Percentiles rank a stretch among this genome's conserved stretches.
These are phyloP conservation scores for Chironomus tentans DNA, from an alignment of 2,888 invertebrate genomes.

Conservation along the genomic window DNA sequence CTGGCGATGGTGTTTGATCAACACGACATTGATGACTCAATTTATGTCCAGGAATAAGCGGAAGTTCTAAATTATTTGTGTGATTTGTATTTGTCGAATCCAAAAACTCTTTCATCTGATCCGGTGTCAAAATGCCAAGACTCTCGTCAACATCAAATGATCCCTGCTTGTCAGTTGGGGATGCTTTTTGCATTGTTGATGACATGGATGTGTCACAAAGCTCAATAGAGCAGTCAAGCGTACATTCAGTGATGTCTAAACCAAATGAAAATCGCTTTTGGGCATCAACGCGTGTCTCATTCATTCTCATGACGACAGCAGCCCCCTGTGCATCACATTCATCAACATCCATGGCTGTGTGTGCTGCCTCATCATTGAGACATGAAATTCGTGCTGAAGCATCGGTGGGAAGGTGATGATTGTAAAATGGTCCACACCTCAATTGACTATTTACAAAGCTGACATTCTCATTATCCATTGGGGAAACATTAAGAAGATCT, in stretches of 20 bases:
- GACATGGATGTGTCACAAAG: constrained; percentile 39
- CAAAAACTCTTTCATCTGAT: constrained; percentile 73
- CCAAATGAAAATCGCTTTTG: constrained; percentile 39
- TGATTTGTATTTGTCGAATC: constrained; percentile 50
- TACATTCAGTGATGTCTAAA: constrained; percentile 39
- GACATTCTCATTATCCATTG: background rate
- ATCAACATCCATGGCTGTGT: constrained; percentile 35
- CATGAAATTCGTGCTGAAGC: constrained; percentile 34
- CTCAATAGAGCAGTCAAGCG: constrained; percentile 41
- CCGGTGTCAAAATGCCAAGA: constrained; percentile 77
- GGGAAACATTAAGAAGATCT: background rate
- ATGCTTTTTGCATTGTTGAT: constrained; percentile 31
- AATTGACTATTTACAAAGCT: constrained; percentile 30
- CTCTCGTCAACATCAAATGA: constrained; percentile 75
- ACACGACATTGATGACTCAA: constrained; percentile 44
- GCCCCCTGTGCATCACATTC: constrained; percentile 31
- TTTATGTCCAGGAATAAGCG: constrained; percentile 25
- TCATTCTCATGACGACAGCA: background rate
- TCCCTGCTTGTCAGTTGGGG: constrained; percentile 53
- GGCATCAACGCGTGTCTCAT: background rate
- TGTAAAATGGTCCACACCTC: constrained; percentile 32
- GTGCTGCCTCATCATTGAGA: constrained; percentile 24
- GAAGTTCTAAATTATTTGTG: constrained; percentile 29
- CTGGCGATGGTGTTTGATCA: constrained; percentile 76
- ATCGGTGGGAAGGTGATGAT: constrained; percentile 33